Evolutionary conservation across 2,888 invertebrate genomes (phyloP), one percentile per base, ranked within the genome.

Genomic region (Odontocolon sp.): DNA sequence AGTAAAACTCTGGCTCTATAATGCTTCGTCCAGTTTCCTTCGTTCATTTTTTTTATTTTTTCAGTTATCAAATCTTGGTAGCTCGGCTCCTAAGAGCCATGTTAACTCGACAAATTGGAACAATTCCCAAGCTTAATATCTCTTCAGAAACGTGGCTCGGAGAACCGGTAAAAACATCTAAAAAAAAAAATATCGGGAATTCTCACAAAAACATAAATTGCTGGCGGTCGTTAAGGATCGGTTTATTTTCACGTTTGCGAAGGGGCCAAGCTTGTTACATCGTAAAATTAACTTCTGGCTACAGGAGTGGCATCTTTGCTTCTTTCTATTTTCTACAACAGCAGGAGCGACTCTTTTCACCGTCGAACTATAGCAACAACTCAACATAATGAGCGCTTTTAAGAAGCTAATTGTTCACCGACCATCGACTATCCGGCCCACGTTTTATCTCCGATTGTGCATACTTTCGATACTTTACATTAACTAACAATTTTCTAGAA

Each of bases 1-100:
- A 77, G 47, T 42, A 66, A 59, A 40, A 31, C 38, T n/a, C n/a
- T n/a, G n/a, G n/a, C n/a, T n/a, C n/a, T n/a, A 14, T 42, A 9
- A 52, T 8, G 59, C 42, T 54, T 52, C 14, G 16, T 28, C 8
- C 61, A 23, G 33, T 68, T 16, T 69, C 57, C 33, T 47, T n/a
- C 14, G 5, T 64, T 2, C 9, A 23, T 28, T 66, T 54, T 42
- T 31, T 28, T 50, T 45, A 18, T 14, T 36, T 16, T 23, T 33
- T n/a, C n/a, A n/a, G n/a, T n/a, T n/a, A n/a, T n/a, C n/a, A n/a
- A n/a, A n/a, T n/a, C n/a, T n/a, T n/a, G n/a, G n/a, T n/a, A n/a
- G n/a, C n/a, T n/a, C n/a, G n/a, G n/a, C n/a, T n/a, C n/a, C n/a
- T n/a, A n/a, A n/a, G n/a, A n/a, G n/a, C n/a, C n/a, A n/a, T 4